Base-by-base conservation (phyloP, 2,113 vertebrate genomes). In the Echinops telfairi region DNA sequence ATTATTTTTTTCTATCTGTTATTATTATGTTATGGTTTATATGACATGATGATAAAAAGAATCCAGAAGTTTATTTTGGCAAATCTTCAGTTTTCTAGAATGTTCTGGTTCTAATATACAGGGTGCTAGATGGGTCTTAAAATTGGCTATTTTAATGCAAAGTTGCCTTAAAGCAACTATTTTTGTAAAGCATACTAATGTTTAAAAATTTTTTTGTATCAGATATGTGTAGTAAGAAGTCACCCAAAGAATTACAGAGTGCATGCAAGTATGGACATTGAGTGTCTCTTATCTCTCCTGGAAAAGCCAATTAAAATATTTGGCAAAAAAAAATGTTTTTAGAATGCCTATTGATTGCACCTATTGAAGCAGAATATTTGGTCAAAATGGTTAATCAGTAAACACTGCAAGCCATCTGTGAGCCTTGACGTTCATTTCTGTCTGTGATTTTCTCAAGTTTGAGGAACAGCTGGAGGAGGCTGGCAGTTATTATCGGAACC, bases 381-480 rank as follows among this genome's bases (percentile, higher is more conserved):
- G 79, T 88, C 47, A 66, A 86, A 96, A 92, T 75, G 36, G 83
- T 88, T 90, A 86, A 86, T 86, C 40, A 68, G 93, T 40, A 81
- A 93, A 77, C 58, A 78, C 58, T 75, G 1, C 43, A 78, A 93
- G 36, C 95, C 94, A 95, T 95, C 85, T 92, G 94, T 73, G 36
- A 80, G 85, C 57, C 17, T 58, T 58, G 27, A 79, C 87, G 62
- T 57, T 93, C 79, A 88, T 80, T 95, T 86, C 80, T 92, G 83
- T 70, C n/a, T 95, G 90, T 81, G 57, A 93, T 86, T 86, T 53
- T 75, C 36, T 95, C 33, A 88, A 84, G 86, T 77, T 88, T 91
- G 86, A 90, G 62, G 60, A 93, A 93, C 93, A 93, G 92, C 95
- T 90, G 93, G 92, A 90, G 71, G 9, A 53, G 43, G 15, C 38